Percentiles rank a stretch among this genome's conserved stretches.
Conservation (phyloP, 2,113 vertebrate genomes). For the Forbesichthys agassizii region DNA sequence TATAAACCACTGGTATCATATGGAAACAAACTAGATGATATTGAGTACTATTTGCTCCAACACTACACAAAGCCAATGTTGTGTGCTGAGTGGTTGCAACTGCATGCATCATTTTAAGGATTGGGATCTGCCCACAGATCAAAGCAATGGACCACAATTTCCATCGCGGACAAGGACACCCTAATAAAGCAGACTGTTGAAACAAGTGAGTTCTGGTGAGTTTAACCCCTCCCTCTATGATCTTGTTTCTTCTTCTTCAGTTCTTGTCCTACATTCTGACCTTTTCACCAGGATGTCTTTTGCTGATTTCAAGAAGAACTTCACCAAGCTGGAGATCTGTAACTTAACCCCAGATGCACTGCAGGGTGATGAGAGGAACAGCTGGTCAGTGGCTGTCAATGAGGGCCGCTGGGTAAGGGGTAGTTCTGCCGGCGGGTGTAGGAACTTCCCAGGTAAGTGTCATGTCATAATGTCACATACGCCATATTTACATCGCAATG, state of each 20-base stretch:
- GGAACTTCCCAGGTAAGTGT: constrained; percentile 87
- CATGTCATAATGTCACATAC: not conserved
- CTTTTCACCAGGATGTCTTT: constrained; percentile 88
- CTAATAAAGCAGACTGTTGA: constrained; percentile 85
- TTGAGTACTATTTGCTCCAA: not conserved
- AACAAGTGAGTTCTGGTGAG: constrained; percentile 94
- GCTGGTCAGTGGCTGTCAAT: constrained; percentile 90
- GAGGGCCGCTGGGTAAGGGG: constrained; percentile 97
- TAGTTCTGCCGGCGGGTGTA: constrained; percentile 95
- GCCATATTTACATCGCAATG: not conserved
- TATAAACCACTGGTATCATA: not conserved
- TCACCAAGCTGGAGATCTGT: constrained; percentile 97
- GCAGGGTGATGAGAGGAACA: constrained; percentile 83
- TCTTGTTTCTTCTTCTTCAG: not conserved
- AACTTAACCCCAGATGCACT: constrained; percentile 93
- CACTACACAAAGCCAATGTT: not conserved
- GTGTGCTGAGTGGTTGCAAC: too few species aligned
- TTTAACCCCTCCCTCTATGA: constrained; percentile 5
- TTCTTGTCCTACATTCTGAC: constrained; percentile 13
- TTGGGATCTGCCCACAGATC: constrained; percentile 70
- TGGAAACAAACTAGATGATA: not conserved
- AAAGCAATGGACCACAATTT: constrained; percentile 86
- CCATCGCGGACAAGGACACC: constrained; percentile 81
- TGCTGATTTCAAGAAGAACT: constrained; percentile 88
- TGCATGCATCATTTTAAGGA: not conserved